Evolutionary conservation across 2,888 invertebrate species (phyloP).

Genomic region (Xanthorhoe designata): DNA sequence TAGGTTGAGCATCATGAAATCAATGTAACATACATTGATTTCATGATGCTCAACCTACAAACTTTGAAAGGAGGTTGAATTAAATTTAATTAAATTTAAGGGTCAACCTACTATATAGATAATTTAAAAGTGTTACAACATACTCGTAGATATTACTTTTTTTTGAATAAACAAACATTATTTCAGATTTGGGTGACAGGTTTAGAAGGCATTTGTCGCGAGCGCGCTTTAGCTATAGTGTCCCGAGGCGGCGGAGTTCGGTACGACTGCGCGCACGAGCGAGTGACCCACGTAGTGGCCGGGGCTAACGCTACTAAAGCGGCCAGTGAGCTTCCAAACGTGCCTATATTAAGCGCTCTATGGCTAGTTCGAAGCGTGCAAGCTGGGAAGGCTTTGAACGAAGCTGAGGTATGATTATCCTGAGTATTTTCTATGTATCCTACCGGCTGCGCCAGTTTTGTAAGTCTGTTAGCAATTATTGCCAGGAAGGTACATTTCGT

Average conservation of each 20-base stretch:
- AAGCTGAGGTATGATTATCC: constrained; percentile 56
- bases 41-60: too few species aligned
- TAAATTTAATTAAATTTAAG: too few species aligned
- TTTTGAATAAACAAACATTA: too few species aligned
- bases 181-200: constrained; percentile 73
- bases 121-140: too few species aligned
- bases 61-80: too few species aligned
- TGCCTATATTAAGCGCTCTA: constrained; percentile 87
- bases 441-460: constrained; percentile 10
- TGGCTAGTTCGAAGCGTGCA: constrained; percentile 92
- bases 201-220: constrained; percentile 66
- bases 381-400: constrained; percentile 61
- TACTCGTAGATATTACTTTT: too few species aligned
- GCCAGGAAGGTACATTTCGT: too few species aligned
- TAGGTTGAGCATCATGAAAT: too few species aligned
- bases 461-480: too few species aligned
- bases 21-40: too few species aligned
- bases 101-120: too few species aligned
- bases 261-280: constrained; percentile 89
- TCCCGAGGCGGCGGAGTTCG: constrained; percentile 92
- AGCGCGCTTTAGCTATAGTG: constrained; percentile 68
- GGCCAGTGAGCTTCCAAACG: constrained; percentile 66
- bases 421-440: too few species aligned
- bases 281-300: constrained; percentile 92
- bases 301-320: constrained; percentile 70